Percentiles rank a stretch among this genome's conserved stretches.
Conservation (phyloP, 2,797 vertebrate species). For the Forpus xanthops region DNA sequence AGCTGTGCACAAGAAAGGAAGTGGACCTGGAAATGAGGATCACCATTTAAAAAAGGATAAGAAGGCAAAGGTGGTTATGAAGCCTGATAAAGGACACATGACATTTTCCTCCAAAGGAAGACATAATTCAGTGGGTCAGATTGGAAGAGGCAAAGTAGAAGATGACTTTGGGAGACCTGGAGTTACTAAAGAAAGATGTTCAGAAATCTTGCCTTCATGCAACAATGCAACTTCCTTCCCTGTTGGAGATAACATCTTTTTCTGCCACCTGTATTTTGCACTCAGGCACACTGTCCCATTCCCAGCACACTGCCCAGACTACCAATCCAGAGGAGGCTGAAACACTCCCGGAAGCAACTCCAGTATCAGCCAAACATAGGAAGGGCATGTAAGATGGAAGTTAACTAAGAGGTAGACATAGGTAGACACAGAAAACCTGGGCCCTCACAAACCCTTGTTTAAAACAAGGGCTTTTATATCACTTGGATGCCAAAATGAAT, state of each 20-base stretch:
- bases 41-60: not conserved
- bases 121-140: not conserved
- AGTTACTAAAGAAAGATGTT: not conserved
- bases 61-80: not conserved
- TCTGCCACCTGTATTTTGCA: not conserved
- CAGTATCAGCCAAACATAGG: not conserved
- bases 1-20: not conserved
- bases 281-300: not conserved
- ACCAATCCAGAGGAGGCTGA: not conserved
- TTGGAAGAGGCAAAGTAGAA: not conserved
- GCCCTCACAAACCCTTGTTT: not conserved
- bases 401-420: not conserved
- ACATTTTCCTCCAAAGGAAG: not conserved
- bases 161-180: not conserved
- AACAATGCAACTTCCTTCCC: not conserved
- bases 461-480: not conserved
- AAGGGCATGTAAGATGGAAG: not conserved
- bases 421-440: not conserved
- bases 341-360: not conserved
- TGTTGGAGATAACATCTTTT: not conserved
- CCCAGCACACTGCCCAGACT: not conserved
- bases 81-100: not conserved
- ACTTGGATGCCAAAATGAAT: not conserved
- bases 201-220: not conserved
- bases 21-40: not conserved